Conservation (phyloP, 2,113 vertebrate genomes). For the Chunga burmeisteri region DNA sequence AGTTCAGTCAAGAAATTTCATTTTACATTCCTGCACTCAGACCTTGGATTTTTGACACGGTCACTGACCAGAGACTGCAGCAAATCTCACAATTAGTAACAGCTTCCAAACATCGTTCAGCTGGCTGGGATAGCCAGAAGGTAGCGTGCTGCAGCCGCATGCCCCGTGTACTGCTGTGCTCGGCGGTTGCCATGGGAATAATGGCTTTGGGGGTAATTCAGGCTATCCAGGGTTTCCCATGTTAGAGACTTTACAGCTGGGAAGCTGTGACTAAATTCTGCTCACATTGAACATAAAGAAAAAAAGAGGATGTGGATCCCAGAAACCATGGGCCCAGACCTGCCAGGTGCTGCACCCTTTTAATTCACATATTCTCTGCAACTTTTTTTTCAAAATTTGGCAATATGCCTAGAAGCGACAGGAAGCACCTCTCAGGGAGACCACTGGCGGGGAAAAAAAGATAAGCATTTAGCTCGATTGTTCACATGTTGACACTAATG, state of each 20-base stretch:
- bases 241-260: not conserved
- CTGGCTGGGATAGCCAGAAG: not conserved
- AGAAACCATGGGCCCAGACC: not conserved
- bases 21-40: not conserved
- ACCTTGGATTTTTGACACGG: not conserved
- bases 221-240: not conserved
- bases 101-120: not conserved
- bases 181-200: not conserved
- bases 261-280: not conserved
- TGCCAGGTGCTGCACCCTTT: not conserved
- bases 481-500: not conserved
- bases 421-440: not conserved
- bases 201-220: not conserved
- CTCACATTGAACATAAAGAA: not conserved
- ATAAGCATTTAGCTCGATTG: not conserved
- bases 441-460: not conserved
- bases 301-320: not conserved
- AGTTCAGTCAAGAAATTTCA: not conserved
- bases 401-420: not conserved
- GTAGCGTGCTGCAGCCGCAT: not conserved
- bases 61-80: not conserved
- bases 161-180: not conserved
- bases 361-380: not conserved
- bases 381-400: not conserved
- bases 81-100: not conserved